Percentiles rank a stretch among this genome's conserved stretches.
Evolutionary conservation across 2,797 vertebrate genomes (phyloP).

Genomic region (Petrocephalus sullivani): DNA sequence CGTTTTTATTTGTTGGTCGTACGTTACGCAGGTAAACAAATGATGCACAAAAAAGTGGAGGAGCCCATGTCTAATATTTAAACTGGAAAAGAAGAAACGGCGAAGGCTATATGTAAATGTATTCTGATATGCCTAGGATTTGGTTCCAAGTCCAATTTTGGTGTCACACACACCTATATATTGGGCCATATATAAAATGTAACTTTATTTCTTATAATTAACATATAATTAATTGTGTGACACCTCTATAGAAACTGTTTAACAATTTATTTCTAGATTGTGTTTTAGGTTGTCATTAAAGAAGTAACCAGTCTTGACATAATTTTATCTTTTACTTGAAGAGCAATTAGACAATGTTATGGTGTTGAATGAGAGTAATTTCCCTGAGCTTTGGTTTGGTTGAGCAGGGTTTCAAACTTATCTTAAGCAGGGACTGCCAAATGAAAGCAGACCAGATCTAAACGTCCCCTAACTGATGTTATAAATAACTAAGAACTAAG

Average conservation of each 20-base stretch:
- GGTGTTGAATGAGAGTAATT: not conserved
- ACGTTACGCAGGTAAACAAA: not conserved
- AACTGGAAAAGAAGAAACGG: not conserved
- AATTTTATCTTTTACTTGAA: not conserved
- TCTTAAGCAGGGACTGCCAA: not conserved
- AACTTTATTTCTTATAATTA: not conserved
- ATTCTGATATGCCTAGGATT: not conserved
- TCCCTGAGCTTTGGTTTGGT: not conserved
- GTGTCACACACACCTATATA: not conserved
- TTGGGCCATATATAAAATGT: not conserved
- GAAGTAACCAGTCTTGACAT: not conserved
- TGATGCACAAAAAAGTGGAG: not conserved
- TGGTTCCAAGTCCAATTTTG: not conserved
- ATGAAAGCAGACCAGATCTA: not conserved
- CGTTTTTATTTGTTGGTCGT: not conserved
- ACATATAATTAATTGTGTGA: not conserved
- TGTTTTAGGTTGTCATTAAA: not conserved
- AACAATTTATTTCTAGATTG: not conserved
- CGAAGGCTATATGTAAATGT: not conserved
- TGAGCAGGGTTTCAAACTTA: not conserved
- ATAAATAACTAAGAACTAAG: not conserved
- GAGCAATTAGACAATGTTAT: not conserved
- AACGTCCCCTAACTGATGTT: not conserved
- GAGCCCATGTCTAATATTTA: not conserved
- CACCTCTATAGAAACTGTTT: not conserved